Evolutionary conservation across 64 coral and sea anemone species (phyloP).

Genomic region (Dendrophyllia cribrosa): DNA sequence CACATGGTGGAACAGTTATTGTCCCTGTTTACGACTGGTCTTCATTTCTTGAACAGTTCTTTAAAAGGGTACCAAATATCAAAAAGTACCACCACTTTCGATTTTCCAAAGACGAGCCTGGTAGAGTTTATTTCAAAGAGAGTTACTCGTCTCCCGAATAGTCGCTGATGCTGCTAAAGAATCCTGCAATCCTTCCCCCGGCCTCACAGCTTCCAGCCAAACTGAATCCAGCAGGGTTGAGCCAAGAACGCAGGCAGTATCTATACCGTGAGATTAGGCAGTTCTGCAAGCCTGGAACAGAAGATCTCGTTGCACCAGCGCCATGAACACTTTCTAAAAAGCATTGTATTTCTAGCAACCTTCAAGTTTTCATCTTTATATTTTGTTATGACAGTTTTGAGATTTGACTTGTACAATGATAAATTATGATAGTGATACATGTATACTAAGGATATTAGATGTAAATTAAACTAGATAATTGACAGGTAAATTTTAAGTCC

Average conservation of each 20-base stretch:
- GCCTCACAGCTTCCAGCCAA: neutral
- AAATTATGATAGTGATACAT: neutral
- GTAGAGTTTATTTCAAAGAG: neutral
- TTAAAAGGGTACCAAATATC: conserved; percentile 1
- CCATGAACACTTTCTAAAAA: neutral
- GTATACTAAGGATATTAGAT: neutral
- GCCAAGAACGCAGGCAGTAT: conserved; percentile 1
- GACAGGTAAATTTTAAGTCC: no score
- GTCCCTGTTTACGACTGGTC: neutral
- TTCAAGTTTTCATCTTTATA: neutral
- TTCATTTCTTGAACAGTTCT: no score
- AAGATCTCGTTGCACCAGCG: no score
- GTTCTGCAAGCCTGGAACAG: no score
- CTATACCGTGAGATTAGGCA: neutral
- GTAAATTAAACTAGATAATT: no score
- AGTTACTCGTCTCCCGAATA: neutral
- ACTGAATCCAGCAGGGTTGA: neutral
- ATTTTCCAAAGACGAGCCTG: no score
- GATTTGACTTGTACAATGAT: no score
- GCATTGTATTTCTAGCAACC: neutral
- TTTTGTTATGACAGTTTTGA: no score
- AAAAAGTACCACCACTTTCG: no score
- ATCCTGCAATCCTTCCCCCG: neutral
- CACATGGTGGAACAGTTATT: neutral
- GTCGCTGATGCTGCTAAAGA: neutral